phyloP scores from a whole-genome alignment of 2,888 invertebrate genomes.

The Elegia similella region DNA sequence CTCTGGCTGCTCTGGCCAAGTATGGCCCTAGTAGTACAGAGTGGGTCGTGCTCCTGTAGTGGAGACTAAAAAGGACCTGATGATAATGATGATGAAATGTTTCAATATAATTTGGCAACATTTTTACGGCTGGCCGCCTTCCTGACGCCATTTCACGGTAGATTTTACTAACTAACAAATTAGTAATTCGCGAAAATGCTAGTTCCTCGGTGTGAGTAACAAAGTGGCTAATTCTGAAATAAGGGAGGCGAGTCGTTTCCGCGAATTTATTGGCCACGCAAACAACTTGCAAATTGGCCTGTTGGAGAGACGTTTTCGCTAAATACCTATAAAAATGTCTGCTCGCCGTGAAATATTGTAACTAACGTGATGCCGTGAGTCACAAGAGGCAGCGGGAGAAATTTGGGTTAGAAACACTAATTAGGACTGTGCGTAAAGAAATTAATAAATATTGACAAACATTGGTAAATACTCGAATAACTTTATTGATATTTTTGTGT shows the following conservation, averaged over 20 bases:
- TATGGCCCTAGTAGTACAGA: too few species aligned
- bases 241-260: slow-evolving; percentile 7
- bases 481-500: too few species aligned
- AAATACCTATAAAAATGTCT: slow-evolving; percentile 82
- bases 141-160: too few species aligned
- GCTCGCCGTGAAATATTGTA: slow-evolving; percentile 74
- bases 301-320: slow-evolving; percentile 78
- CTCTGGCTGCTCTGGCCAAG: too few species aligned
- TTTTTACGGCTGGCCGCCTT: too few species aligned
- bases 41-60: too few species aligned
- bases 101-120: too few species aligned
- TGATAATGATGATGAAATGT: too few species aligned
- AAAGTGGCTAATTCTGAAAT: slow-evolving; percentile 18
- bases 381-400: slow-evolving; percentile 27
- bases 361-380: slow-evolving; percentile 50
- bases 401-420: neutral
- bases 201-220: slow-evolving; percentile 9
- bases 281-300: slow-evolving; percentile 80
- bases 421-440: too few species aligned
- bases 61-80: too few species aligned
- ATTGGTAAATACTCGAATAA: too few species aligned
- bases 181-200: neutral
- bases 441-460: too few species aligned
- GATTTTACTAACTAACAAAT: neutral
- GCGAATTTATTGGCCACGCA: slow-evolving; percentile 68